These are phyloP conservation scores for Amphipoea lucens DNA, from an alignment of 2,888 invertebrate genomes.

Conservation along the genomic window DNA sequence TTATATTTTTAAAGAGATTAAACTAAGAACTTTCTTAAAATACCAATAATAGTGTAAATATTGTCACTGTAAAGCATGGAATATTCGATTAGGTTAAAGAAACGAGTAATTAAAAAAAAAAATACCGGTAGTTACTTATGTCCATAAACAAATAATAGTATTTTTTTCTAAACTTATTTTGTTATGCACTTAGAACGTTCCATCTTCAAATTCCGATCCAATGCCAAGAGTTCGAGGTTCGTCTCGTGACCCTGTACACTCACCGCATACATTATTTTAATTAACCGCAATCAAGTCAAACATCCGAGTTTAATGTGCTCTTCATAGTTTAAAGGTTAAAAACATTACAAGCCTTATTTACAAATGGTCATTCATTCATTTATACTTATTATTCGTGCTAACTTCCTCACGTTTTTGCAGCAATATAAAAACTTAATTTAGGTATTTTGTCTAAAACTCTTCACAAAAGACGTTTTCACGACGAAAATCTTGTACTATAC, in stretches of 20 bases:
- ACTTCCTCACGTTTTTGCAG: background rate
- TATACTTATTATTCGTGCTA: background rate
- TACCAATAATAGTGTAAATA: background rate
- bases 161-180: background rate
- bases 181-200: constrained; percentile 1
- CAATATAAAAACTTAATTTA: background rate
- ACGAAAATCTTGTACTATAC: background rate
- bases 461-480: background rate
- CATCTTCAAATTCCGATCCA: constrained; percentile 39
- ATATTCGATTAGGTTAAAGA: background rate
- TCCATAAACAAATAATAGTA: background rate
- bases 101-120: background rate
- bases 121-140: background rate
- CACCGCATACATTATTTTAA: constrained; percentile 50
- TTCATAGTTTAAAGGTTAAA: constrained; percentile 48
- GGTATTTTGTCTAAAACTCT: background rate
- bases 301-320: constrained; percentile 29
- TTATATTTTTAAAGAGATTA: background rate
- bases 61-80: too few species aligned
- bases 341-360: constrained; percentile 18
- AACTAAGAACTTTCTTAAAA: background rate
- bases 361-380: constrained; percentile 8
- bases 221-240: constrained; percentile 59
- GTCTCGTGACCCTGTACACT: constrained; percentile 37
- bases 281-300: constrained; percentile 49